Conservation (phyloP, 2,888 invertebrate species). For the Malacosoma neustria region DNA sequence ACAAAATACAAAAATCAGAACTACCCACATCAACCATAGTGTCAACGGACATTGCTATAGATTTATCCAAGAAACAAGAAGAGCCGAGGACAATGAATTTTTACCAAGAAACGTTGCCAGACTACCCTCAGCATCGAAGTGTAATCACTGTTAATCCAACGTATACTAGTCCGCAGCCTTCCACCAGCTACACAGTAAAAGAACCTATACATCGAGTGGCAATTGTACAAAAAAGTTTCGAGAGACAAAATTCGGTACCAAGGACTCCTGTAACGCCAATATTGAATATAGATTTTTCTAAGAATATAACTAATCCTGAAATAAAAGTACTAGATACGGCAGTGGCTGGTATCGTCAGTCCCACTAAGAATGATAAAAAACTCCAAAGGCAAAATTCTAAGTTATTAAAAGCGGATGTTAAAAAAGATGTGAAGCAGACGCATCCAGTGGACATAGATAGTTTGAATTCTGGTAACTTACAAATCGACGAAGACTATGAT, state of each 20-base stretch:
- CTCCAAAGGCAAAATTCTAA: conserved; percentile 49
- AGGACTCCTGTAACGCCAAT: conserved; percentile 44
- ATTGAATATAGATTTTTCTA: conserved; percentile 60
- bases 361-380: conserved; percentile 29
- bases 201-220: conserved; percentile 33
- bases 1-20: conserved; percentile 25
- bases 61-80: conserved; percentile 39
- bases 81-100: conserved; percentile 51
- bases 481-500: conserved; percentile 72
- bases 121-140: conserved; percentile 42
- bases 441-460: conserved; percentile 43
- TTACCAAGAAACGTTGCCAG: conserved; percentile 57
- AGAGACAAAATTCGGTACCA: conserved; percentile 17
- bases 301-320: conserved; percentile 49
- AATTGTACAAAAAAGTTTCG: conserved; percentile 30
- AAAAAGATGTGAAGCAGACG: conserved; percentile 30
- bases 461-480: conserved; percentile 55
- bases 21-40: conserved; percentile 29
- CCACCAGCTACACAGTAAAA: conserved; percentile 44
- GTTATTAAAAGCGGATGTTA: conserved; percentile 30
- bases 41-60: conserved; percentile 39
- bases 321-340: conserved; percentile 51
- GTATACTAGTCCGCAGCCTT: conserved; percentile 55
- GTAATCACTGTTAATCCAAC: conserved; percentile 57
- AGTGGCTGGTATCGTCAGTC: conserved; percentile 28